Base-by-base conservation (phyloP, 2,888 invertebrate genomes). In the Nymphalis c-album region DNA sequence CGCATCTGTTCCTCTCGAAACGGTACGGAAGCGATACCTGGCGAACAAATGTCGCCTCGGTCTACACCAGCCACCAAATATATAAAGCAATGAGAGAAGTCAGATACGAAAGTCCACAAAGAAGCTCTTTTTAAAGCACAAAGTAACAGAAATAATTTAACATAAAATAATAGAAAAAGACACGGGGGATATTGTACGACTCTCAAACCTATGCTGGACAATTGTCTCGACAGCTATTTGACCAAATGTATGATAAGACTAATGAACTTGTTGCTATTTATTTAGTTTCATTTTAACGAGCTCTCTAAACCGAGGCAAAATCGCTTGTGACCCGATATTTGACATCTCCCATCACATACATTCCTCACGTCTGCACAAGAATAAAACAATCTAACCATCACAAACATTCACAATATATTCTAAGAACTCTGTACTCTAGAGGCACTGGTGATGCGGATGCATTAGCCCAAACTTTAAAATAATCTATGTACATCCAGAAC, bases 401-500 rank as follows among this genome's bases (percentile, higher is more conserved):
- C 75, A 78, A 75, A 85, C 87, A 87, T 85, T 84, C 85, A 88
- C 83, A 75, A 74, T 74, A 20, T 55, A 75, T 66, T 74, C 74
- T 75, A 75, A 81, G 80, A 80, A 83, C 80, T 83, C 84, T 87
- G 81, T 80, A 83, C 80, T 83, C 84, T 87, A 88, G 81, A 85
- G 84, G 84, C 85, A 81, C 77, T 35, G 81, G 77, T 81, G 84
- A 84, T 81, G 82, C 82, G 78, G 87, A 87, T 90, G 88, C 88
- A 88, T 88, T 88, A 88, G 85, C 86, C 86, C 84, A 84, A 80
- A 75, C 80, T 80, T 84, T 81, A 81, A 55, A 55, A 55, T 55
- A 26, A 80, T 84, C 78, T 75, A 81, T 82, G 81, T 79, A 80
- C 80, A 85, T 89, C 90, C 90, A 90, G 90, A 91, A 91, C 90